A percentile compares a stretch with the other conserved stretches of the same genome.
Conservation (phyloP, 2,888 invertebrate genomes). For the Megastigmus dorsalis region DNA sequence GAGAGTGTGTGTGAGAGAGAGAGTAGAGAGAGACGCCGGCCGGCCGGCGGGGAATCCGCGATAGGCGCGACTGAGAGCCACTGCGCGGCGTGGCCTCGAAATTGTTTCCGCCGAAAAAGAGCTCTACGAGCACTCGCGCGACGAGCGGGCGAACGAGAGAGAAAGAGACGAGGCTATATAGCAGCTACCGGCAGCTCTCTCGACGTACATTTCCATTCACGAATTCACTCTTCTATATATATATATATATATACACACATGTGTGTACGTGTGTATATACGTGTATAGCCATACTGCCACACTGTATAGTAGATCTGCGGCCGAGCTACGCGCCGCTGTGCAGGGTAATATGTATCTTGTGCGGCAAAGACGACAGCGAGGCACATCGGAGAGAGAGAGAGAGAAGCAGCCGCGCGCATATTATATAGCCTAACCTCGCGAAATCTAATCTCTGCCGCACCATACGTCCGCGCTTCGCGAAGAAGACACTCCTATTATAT, state of each 20-base stretch:
- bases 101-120: conserved; percentile 67
- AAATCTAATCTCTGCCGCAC: conserved; percentile 45
- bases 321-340: neutral
- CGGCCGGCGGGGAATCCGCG: no score
- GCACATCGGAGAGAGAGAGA: no score
- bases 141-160: neutral
- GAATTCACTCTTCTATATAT: conserved; percentile 27
- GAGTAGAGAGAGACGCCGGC: no score
- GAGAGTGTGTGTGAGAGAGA: no score
- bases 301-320: neutral
- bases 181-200: neutral
- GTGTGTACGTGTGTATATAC: neutral
- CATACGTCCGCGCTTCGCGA: neutral
- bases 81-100: conserved; percentile 65
- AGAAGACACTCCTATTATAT: conserved; percentile 1
- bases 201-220: conserved; percentile 52
- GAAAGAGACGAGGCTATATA: neutral
- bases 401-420: neutral
- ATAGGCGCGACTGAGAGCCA: conserved; percentile 60
- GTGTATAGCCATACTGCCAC: no score
- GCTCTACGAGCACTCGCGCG: conserved; percentile 46
- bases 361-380: no score
- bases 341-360: neutral
- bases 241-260: no score
- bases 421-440: conserved; percentile 19